Evolutionary conservation across 2,888 invertebrate species (phyloP).

Genomic region (Cephus spinipes): DNA sequence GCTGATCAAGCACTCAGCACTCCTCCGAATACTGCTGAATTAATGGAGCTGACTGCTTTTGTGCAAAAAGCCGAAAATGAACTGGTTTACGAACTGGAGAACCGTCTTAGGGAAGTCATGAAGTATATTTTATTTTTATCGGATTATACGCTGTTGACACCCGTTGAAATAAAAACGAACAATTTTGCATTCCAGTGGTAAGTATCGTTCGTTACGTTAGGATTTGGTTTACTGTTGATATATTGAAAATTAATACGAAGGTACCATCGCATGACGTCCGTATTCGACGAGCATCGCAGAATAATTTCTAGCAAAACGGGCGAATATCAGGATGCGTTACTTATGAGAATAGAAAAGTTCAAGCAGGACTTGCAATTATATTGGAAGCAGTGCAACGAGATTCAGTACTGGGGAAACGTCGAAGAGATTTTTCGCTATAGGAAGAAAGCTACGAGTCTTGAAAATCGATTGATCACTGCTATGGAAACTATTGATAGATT

Average conservation of each 20-base stretch:
- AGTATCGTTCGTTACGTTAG: slow-evolving; percentile 10
- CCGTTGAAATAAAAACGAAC: slow-evolving; percentile 89
- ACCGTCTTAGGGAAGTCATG: slow-evolving; percentile 76
- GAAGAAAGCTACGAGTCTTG: slow-evolving; percentile 82
- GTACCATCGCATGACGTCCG: slow-evolving; percentile 81
- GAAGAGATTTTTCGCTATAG: slow-evolving; percentile 86
- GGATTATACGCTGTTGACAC: slow-evolving; percentile 83
- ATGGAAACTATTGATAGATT: slow-evolving; percentile 86
- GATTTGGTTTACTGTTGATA: background rate
- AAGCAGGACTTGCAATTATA: slow-evolving; percentile 84
- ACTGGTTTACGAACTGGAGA: slow-evolving; percentile 80
- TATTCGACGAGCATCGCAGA: slow-evolving; percentile 85
- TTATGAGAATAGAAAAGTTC: slow-evolving; percentile 84
- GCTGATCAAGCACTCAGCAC: slow-evolving; percentile 82
- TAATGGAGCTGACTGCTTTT: slow-evolving; percentile 86
- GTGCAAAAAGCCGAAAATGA: slow-evolving; percentile 80
- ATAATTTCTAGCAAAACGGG: slow-evolving; percentile 84
- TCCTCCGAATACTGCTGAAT: slow-evolving; percentile 85
- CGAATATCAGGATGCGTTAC: slow-evolving; percentile 87
- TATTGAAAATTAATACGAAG: slow-evolving; percentile 29
- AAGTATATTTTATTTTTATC: slow-evolving; percentile 85
- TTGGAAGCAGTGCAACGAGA: slow-evolving; percentile 83
- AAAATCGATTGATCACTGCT: slow-evolving; percentile 76
- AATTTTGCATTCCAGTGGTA: slow-evolving; percentile 88
- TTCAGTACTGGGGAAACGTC: slow-evolving; percentile 89